phyloP scores from a whole-genome alignment of 2,113 vertebrate genomes.

The Daboia siamensis region DNA sequence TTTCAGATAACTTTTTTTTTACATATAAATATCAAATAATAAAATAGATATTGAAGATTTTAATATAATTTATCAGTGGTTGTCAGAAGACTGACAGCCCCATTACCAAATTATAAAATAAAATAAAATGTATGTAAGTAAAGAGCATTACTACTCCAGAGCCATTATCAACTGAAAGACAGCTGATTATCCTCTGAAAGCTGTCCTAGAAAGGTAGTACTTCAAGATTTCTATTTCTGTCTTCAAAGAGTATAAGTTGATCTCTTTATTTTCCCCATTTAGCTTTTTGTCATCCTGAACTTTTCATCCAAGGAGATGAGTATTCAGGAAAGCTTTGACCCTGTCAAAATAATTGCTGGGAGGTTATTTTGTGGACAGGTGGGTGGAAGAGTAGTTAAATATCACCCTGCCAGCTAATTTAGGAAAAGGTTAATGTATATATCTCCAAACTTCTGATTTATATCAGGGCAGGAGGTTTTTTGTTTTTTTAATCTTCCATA shows the following conservation, averaged over 20 bases:
- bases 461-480: neutral
- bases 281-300: slow-evolving; percentile 43
- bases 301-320: slow-evolving; percentile 49
- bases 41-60: slow-evolving; percentile 48
- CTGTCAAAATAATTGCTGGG: slow-evolving; percentile 16
- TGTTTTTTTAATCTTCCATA: neutral
- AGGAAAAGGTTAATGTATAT: slow-evolving; percentile 12
- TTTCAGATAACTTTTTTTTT: slow-evolving; percentile 50
- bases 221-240: slow-evolving; percentile 51
- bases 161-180: slow-evolving; percentile 44
- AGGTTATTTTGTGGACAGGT: neutral
- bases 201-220: slow-evolving; percentile 47
- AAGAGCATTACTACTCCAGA: slow-evolving; percentile 37
- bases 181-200: slow-evolving; percentile 42
- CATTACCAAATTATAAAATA: slow-evolving; percentile 32
- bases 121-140: slow-evolving; percentile 27
- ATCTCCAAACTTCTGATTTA: neutral
- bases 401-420: slow-evolving; percentile 9
- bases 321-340: slow-evolving; percentile 40
- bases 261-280: slow-evolving; percentile 55
- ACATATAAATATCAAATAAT: slow-evolving; percentile 29
- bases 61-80: slow-evolving; percentile 45
- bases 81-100: slow-evolving; percentile 5
- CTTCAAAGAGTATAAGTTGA: slow-evolving; percentile 57
- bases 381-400: neutral